phyloP scores from a whole-genome alignment of 2,797 vertebrate species.

The Sandelia bainsii region DNA sequence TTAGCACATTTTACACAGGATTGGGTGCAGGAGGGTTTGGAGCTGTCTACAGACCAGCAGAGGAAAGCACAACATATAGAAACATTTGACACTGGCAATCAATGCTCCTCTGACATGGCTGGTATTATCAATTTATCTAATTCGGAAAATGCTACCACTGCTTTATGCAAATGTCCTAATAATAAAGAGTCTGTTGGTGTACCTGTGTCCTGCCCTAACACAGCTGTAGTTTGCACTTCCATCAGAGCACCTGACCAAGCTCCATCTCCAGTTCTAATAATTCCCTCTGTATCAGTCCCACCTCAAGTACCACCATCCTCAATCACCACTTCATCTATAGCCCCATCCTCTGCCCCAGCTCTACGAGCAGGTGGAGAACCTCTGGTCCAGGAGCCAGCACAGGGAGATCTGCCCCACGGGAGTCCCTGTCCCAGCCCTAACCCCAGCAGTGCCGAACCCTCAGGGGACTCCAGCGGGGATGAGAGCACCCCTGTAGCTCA shows the following conservation, averaged over 20 bases:
- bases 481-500: slow-evolving; percentile 81
- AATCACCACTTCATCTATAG: slow-evolving; percentile 15
- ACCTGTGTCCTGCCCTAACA: slow-evolving; percentile 37
- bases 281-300: slow-evolving; percentile 30
- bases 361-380: slow-evolving; percentile 77
- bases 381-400: slow-evolving; percentile 77
- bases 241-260: slow-evolving; percentile 35
- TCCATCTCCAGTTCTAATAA: slow-evolving; percentile 14
- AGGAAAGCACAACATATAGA: slow-evolving; percentile 29
- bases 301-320: slow-evolving; percentile 29
- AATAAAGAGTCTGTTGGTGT: slow-evolving; percentile 34
- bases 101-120: slow-evolving; percentile 11
- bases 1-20: slow-evolving; percentile 79
- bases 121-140: slow-evolving; percentile 25
- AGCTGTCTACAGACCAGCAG: slow-evolving; percentile 30
- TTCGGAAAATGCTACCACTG: slow-evolving; percentile 29
- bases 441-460: slow-evolving; percentile 72
- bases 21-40: slow-evolving; percentile 48
- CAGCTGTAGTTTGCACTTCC: slow-evolving; percentile 45
- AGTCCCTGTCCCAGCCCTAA: slow-evolving; percentile 75
- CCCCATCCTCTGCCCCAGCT: slow-evolving; percentile 42
- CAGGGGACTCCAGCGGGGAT: slow-evolving; percentile 83
- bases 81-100: slow-evolving; percentile 52
- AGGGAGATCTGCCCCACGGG: slow-evolving; percentile 81
- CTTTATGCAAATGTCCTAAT: slow-evolving; percentile 54